Percentiles rank a stretch among this genome's conserved stretches.
These are phyloP conservation scores for Elephantulus edwardii DNA, from an alignment of 2,113 vertebrate species.

Conservation along the genomic window DNA sequence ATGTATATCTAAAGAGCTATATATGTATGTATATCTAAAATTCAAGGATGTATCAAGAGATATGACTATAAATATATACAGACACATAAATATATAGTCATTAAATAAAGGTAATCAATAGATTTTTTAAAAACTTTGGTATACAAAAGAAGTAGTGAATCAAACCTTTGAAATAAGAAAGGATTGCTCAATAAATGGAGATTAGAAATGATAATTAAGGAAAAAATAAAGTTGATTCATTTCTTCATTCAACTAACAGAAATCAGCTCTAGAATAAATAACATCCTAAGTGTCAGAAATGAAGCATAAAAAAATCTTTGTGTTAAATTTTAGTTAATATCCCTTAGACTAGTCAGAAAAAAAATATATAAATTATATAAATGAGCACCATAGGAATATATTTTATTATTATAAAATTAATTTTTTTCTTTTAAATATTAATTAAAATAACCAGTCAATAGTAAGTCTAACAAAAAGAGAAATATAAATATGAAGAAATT, in stretches of 20 bases:
- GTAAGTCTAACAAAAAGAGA: too few species aligned
- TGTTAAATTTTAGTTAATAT: neutral
- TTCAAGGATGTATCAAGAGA: too few species aligned
- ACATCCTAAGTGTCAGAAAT: neutral
- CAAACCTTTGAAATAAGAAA: neutral
- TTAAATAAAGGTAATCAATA: neutral
- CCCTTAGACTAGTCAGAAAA: neutral
- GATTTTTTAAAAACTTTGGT: neutral
- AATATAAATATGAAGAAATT: too few species aligned
- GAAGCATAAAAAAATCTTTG: neutral
- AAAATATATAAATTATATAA: conserved; percentile 14
- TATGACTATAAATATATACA: neutral
- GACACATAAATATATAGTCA: neutral
- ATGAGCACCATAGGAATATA: neutral
- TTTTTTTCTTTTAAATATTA: too few species aligned
- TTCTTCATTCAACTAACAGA: neutral
- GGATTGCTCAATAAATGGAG: neutral
- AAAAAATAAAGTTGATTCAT: neutral
- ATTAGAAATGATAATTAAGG: neutral
- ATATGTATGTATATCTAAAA: neutral
- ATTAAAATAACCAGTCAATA: too few species aligned
- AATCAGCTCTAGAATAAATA: neutral
- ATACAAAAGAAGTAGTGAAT: neutral
- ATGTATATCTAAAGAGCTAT: conserved; percentile 55
- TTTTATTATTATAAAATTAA: too few species aligned